These are phyloP conservation scores for Dasypolia templi DNA, from an alignment of 2,888 invertebrate genomes.

Conservation along the genomic window DNA sequence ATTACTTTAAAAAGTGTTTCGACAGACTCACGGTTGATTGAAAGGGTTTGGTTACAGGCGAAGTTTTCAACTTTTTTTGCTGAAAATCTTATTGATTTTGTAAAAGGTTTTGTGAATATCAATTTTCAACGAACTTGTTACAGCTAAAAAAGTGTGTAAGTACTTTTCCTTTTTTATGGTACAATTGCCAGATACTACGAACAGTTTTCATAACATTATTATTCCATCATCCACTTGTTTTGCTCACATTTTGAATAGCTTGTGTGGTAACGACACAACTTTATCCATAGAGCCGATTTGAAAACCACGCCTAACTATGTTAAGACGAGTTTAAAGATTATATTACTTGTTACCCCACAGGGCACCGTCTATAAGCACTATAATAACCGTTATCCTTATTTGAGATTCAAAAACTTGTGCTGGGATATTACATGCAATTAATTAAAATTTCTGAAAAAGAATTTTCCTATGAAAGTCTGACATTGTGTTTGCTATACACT, in stretches of 20 bases:
- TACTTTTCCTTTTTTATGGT: background rate
- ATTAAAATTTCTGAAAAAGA: conserved; percentile 36
- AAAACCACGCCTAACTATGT: conserved; percentile 48
- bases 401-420: conserved; percentile 46
- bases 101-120: conserved; percentile 38
- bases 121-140: conserved; percentile 12
- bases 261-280: conserved; percentile 45
- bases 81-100: conserved; percentile 29
- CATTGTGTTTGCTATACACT: conserved; percentile 8
- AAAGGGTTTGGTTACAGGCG: conserved; percentile 43
- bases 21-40: conserved; percentile 49
- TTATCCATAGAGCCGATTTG: conserved; percentile 42
- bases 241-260: conserved; percentile 27
- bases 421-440: conserved; percentile 42
- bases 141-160: background rate
- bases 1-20: conserved; percentile 69
- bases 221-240: conserved; percentile 28
- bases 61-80: conserved; percentile 37
- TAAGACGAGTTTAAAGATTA: conserved; percentile 56
- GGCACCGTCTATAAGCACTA: conserved; percentile 18
- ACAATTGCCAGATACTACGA: background rate
- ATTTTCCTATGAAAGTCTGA: conserved; percentile 19
- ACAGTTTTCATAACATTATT: background rate
- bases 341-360: conserved; percentile 47
- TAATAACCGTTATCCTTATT: conserved; percentile 50